Evolutionary conservation across 2,113 vertebrate species (phyloP).

Genomic region (Datnioides undecimradiatus): DNA sequence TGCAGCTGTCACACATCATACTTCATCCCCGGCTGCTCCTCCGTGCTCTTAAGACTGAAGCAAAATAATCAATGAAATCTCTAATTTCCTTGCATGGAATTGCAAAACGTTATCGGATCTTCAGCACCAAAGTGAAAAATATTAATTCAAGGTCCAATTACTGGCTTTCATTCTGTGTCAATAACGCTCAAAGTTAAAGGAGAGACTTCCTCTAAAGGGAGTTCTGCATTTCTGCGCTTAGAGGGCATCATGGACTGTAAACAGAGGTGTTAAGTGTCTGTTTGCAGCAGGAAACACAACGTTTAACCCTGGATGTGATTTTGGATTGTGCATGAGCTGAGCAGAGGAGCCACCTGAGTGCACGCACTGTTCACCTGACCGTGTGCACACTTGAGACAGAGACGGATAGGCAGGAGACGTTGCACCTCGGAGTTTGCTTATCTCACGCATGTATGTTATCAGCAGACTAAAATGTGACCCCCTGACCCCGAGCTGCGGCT

Average conservation of each 20-base stretch:
- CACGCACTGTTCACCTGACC: background rate
- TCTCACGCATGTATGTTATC: slow-evolving; percentile 50
- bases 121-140: no score
- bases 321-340: background rate
- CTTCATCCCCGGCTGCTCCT: background rate
- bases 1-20: slow-evolving; percentile 11
- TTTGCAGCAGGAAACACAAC: background rate
- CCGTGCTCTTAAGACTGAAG: no score
- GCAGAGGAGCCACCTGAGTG: background rate
- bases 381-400: background rate
- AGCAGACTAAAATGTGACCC: slow-evolving; percentile 37
- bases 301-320: no score
- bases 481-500: slow-evolving; percentile 36
- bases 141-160: no score
- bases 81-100: no score
- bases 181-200: no score
- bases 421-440: slow-evolving; percentile 25
- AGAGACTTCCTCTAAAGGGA: no score
- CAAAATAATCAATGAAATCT: no score
- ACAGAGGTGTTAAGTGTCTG: background rate
- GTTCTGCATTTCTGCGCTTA: background rate
- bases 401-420: slow-evolving; percentile 3
- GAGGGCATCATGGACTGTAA: background rate
- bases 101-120: no score
- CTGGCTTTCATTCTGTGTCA: no score